These are phyloP conservation scores for Eolophus roseicapilla DNA, from an alignment of 2,113 vertebrate genomes.

Conservation along the genomic window DNA sequence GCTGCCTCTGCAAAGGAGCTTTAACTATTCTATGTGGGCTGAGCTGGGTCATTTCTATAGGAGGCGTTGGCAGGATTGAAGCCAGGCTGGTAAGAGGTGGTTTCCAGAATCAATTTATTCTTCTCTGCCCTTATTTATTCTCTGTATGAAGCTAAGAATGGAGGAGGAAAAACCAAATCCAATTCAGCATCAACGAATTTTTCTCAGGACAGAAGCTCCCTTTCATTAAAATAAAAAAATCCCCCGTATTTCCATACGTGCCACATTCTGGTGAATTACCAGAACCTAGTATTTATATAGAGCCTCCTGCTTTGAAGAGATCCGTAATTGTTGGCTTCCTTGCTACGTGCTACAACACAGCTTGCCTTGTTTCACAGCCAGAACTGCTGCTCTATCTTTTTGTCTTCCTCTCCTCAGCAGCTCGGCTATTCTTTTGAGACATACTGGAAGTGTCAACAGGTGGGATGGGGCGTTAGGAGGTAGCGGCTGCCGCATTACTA, in stretches of 20 bases:
- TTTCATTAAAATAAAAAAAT: not conserved
- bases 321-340: not conserved
- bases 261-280: not conserved
- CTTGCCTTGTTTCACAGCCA: conserved; percentile 42
- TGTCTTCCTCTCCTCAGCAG: not conserved
- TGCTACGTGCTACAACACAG: not conserved
- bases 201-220: not conserved
- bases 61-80: not conserved
- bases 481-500: not conserved
- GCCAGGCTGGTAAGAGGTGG: not conserved
- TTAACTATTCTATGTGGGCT: rapidly evolving
- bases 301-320: conserved; percentile 25
- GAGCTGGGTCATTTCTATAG: not conserved
- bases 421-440: not conserved
- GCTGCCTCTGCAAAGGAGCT: not conserved
- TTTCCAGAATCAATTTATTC: not conserved
- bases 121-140: not conserved
- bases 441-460: conserved; percentile 8
- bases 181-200: not conserved
- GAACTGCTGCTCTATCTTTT: conserved; percentile 21
- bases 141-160: not conserved
- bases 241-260: not conserved
- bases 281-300: not conserved
- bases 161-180: not conserved
- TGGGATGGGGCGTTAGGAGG: not conserved